Percentiles rank a stretch among this genome's conserved stretches.
phyloP scores from a whole-genome alignment of 2,888 invertebrate species.

The Lasioglossum malachurum region DNA sequence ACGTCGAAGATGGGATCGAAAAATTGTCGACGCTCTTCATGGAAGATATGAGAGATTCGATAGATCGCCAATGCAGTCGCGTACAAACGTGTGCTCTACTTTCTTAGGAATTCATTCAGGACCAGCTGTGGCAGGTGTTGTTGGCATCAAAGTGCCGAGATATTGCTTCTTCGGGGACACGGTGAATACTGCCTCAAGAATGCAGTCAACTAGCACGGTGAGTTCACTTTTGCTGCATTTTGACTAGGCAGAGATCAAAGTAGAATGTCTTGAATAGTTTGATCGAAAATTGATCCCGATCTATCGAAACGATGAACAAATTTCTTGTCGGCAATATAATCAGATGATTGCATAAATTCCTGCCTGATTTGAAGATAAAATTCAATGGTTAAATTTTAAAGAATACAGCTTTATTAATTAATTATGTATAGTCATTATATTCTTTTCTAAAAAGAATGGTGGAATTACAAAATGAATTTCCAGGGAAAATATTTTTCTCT shows the following conservation, averaged over 20 bases:
- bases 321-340: not conserved
- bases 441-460: no score
- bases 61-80: not conserved
- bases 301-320: not conserved
- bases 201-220: conserved; percentile 91
- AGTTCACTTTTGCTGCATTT: conserved; percentile 54
- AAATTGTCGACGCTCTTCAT: not conserved
- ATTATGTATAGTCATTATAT: no score
- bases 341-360: no score
- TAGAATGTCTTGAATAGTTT: not conserved
- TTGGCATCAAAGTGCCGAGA: conserved; percentile 93
- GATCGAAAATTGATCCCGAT: not conserved
- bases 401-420: no score
- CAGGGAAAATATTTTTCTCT: no score
- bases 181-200: conserved; percentile 95
- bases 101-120: conserved; percentile 92
- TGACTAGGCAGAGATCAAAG: not conserved
- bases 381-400: no score
- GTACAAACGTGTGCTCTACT: conserved; percentile 13
- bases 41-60: not conserved
- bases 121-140: conserved; percentile 94
- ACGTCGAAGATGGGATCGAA: not conserved
- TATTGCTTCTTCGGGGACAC: conserved; percentile 97
- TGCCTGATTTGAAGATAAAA: no score
- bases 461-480: no score